Evolutionary conservation across 2,797 vertebrate species (phyloP).

Genomic region (Scyliorhinus canicula): DNA sequence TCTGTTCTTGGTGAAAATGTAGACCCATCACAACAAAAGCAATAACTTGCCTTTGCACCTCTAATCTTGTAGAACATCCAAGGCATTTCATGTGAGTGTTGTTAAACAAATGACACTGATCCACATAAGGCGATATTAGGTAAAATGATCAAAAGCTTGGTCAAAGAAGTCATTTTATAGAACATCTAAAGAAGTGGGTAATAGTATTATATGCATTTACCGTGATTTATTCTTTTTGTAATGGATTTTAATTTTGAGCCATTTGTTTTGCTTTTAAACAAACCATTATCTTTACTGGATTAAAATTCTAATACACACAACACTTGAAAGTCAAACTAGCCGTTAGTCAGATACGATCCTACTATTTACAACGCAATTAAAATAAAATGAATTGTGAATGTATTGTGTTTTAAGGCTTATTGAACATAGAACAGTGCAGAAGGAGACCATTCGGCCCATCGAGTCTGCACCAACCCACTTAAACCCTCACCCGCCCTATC

Average conservation of each 20-base stretch:
- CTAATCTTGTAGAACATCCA: too few relatives aligned
- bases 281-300: too few relatives aligned
- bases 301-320: too few relatives aligned
- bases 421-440: too few relatives aligned
- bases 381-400: neutral
- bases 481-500: too few relatives aligned
- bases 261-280: neutral
- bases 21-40: neutral
- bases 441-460: too few relatives aligned
- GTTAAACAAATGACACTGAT: too few relatives aligned
- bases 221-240: neutral
- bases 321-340: neutral
- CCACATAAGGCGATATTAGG: too few relatives aligned
- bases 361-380: neutral
- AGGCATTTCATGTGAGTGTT: too few relatives aligned
- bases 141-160: too few relatives aligned
- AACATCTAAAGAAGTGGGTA: neutral
- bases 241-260: neutral
- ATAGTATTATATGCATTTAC: neutral
- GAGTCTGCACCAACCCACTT: too few relatives aligned
- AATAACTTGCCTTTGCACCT: neutral
- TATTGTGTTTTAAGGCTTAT: neutral
- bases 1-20: neutral
- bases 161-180: too few relatives aligned
- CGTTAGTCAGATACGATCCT: neutral